Evolutionary conservation across 1,140 invertebrate species (phyloP).

Genomic region (Pantala flavescens): DNA sequence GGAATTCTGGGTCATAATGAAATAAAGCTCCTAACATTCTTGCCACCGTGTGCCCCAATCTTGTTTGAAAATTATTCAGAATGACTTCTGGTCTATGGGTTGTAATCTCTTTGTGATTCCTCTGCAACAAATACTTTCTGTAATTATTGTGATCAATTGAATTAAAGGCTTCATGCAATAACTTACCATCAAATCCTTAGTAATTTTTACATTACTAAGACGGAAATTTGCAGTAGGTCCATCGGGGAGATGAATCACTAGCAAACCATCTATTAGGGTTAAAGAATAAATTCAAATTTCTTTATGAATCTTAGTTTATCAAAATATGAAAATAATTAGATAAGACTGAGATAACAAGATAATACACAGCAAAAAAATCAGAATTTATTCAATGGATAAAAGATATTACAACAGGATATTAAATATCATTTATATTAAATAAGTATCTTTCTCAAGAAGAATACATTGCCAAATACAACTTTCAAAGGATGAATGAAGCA

Average conservation of each 20-base stretch:
- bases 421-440: too few relatives aligned
- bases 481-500: too few relatives aligned
- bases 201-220: conserved; percentile 69
- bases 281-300: conserved; percentile 20
- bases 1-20: conserved; percentile 91
- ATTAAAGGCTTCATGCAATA: not conserved
- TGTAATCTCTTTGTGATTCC: conserved; percentile 67
- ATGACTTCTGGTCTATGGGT: conserved; percentile 88
- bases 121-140: conserved; percentile 33
- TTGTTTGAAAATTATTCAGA: conserved; percentile 91
- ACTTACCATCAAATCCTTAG: conserved; percentile 52
- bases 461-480: too few relatives aligned
- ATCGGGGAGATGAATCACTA: conserved; percentile 86
- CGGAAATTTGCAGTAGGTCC: conserved; percentile 90
- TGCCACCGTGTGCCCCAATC: conserved; percentile 78
- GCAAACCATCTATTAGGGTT: conserved; percentile 56
- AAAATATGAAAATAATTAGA: not conserved
- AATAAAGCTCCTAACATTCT: conserved; percentile 94
- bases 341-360: too few relatives aligned
- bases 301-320: not conserved
- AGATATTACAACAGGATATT: too few relatives aligned
- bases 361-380: too few relatives aligned
- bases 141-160: not conserved
- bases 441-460: too few relatives aligned
- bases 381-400: too few relatives aligned